Evolutionary conservation across 2,797 vertebrate species (phyloP), one percentile per base, ranked within the genome.

Genomic region (Danio albolineatus): DNA sequence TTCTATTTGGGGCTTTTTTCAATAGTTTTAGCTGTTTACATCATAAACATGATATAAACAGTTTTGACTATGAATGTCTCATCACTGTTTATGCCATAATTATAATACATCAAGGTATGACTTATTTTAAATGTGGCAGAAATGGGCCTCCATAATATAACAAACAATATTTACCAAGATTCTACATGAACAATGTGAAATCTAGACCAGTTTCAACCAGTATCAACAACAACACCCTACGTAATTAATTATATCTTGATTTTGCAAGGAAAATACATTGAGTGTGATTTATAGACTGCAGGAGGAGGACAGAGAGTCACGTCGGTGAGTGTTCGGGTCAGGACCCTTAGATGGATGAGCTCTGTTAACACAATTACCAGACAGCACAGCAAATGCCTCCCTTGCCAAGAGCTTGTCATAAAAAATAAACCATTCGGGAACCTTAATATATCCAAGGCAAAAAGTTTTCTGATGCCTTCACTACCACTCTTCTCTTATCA

Each of bases 201-300:
- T 51, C 4, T n/a, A 51, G n/a, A 38, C 38, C 9, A 21, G 19
- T 6, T 60, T 73, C 60, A 10, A 41, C 70, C 41, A 16, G 16
- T 48, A 28, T 71, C 16, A 28, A 69, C 2, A 64, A 72, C 46
- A 28, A 60, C 14, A 41, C 51, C 43, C 77, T 59, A 78, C 17
- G 51, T 46, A 19, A 87, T 91, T 89, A 88, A 89, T 90, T 87
- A 87, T 86, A 87, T 82, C 90, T 88, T 46, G 82, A 90, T 90
- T 84, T 61, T 66, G 28, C 10, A 60, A 82, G 74, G 85, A 85
- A 86, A 85, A 75, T 73, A 80, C 83, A 65, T 77, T 62, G 16
- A 1, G 1, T 64, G 64, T 86, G 79, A 89, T 87, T 85, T 87
- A 86, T 85, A 81, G 75, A 59, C 73, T 73, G 79, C 82, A 85